phyloP scores from a whole-genome alignment of 2,113 vertebrate species.

The Caloenas nicobarica region DNA sequence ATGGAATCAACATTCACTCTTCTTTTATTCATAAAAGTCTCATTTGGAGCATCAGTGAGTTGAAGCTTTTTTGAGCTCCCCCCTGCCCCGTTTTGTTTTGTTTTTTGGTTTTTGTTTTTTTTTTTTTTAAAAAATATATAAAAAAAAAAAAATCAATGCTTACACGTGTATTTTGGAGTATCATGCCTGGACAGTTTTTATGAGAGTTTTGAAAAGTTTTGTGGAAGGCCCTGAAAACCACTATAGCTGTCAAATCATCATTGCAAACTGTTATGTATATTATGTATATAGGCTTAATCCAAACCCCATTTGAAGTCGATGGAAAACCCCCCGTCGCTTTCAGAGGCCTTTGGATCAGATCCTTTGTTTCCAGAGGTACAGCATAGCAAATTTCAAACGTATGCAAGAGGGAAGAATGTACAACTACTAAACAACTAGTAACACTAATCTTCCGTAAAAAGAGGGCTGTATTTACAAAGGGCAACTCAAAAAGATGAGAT shows the following conservation, averaged over 20 bases:
- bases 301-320: not conserved
- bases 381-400: not conserved
- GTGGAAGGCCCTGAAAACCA: not conserved
- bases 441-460: not conserved
- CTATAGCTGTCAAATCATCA: not conserved
- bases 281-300: not conserved
- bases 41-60: not conserved
- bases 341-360: slow-evolving; percentile 24
- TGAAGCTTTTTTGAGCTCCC: not conserved
- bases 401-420: not conserved
- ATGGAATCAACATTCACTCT: not conserved
- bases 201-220: not conserved
- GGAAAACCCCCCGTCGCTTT: not conserved
- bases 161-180: not conserved
- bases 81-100: accelerated
- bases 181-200: not conserved
- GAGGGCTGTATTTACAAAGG: not conserved
- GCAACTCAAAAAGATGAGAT: not conserved
- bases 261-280: not conserved
- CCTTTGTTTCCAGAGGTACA: slow-evolving; percentile 15
- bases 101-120: no score
- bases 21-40: not conserved
- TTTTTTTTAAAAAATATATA: no score
- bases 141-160: not conserved
- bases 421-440: not conserved